Base-by-base conservation (phyloP, 2,888 invertebrate species). In the Melanotus villosus region DNA sequence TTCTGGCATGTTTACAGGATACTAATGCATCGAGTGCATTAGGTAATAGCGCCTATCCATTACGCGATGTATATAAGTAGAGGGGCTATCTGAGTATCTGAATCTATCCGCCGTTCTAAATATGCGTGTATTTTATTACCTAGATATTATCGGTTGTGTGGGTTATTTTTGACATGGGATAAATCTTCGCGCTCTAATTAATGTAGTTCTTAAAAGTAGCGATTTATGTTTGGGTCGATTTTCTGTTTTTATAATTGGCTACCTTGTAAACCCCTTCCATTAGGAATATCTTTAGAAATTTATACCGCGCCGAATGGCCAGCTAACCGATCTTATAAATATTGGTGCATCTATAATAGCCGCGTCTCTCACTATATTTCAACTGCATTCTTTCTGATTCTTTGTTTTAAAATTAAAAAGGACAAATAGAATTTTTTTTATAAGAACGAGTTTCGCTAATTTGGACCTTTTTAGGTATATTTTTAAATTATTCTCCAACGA, bases 101-200 rank as follows among this genome's bases (percentile, higher is more conserved):
- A 76, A 80, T 79, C 79, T 77, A 69, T 75, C 76, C 76, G 71
- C 71, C 75, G 77, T 78, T 79, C 81, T 83, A 83, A 83, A 84
- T 82, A 83, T 83, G 83, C 80, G 73, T 79, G 82, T 82, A 82
- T 82, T 84, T 84, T 84, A 83, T 83, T 82, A 80, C 81, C 68
- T 75, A 77, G 84, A 84, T 84, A 80, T 82, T 83, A 84, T 84
- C 84, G 78, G 79, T 75, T 78, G 83, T 81, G 82, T 82, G 82
- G 83, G 83, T 80, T 84, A 84, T 82, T 84, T 83, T 82, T 81
- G 83, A 83, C 81, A 77, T 79, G 73, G 79, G 78, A 83, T 84
- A 84, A 84, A 84, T 84, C 84, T 84, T 81, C 78, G 77, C 54
- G 77, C 80, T 80, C 75, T 83, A 84, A 84, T 83, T 84, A 84